These are phyloP conservation scores for Pygoscelis adeliae DNA, from an alignment of 2,113 vertebrate genomes.

Conservation along the genomic window DNA sequence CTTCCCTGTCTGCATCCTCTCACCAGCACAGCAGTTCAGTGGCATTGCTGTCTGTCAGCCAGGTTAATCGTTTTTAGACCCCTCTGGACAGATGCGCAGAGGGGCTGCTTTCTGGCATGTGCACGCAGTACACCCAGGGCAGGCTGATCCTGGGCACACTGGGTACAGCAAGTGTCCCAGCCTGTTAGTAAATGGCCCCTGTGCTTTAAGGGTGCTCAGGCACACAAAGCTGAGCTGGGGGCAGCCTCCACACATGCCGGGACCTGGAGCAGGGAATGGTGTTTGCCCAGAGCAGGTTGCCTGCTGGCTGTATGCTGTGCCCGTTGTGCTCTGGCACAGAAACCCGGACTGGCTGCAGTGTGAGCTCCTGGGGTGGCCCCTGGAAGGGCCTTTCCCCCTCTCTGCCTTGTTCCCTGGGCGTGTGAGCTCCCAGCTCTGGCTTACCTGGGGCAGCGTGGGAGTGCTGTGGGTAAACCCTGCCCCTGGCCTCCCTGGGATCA, in stretches of 20 bases:
- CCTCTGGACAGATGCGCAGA: accelerated
- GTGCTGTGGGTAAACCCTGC: background rate
- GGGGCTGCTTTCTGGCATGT: background rate
- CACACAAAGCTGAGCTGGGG: background rate
- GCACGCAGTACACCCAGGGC: accelerated
- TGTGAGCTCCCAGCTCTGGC: accelerated
- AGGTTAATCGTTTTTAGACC: accelerated
- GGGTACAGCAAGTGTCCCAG: background rate
- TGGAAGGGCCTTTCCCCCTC: background rate
- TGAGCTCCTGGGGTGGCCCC: background rate
- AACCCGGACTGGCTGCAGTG: background rate
- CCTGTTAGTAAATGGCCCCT: background rate
- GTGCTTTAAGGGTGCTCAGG: background rate
- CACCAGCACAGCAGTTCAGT: background rate
- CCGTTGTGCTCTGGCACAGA: accelerated
- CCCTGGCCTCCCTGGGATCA: background rate
- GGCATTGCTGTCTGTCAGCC: background rate
- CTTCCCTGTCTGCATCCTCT: background rate
- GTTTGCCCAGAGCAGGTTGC: background rate
- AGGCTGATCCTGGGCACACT: background rate
- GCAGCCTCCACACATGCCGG: accelerated
- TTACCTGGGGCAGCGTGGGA: background rate
- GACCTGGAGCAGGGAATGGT: background rate
- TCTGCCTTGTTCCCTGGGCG: background rate
- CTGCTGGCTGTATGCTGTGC: background rate